Evolutionary conservation across 2,888 invertebrate species (phyloP).

Genomic region (Rhorus exstirpatorius): DNA sequence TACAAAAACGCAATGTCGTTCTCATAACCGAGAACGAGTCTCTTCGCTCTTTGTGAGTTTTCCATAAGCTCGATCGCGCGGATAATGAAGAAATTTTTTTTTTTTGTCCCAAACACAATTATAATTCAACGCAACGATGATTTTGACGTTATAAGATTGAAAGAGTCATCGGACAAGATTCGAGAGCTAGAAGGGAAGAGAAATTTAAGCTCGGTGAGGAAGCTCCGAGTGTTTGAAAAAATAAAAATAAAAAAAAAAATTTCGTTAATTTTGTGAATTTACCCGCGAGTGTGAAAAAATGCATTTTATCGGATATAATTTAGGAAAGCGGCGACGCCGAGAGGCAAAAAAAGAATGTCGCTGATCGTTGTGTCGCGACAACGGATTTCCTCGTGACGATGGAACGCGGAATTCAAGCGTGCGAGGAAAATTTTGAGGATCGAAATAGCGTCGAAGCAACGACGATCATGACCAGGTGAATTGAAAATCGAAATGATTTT

Average conservation of each 20-base stretch:
- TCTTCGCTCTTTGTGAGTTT: slow-evolving; percentile 77
- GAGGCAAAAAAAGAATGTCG: slow-evolving; percentile 13
- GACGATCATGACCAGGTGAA: slow-evolving; percentile 79
- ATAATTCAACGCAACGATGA: slow-evolving; percentile 8
- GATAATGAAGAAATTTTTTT: too few species aligned
- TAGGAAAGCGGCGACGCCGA: background rate
- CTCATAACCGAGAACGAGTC: slow-evolving; percentile 78
- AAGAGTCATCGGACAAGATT: slow-evolving; percentile 57
- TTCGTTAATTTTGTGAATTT: background rate
- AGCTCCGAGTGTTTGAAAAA: background rate
- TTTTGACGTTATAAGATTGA: slow-evolving; percentile 60
- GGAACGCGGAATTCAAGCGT: slow-evolving; percentile 74
- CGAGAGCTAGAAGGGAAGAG: slow-evolving; percentile 55
- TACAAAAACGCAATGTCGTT: slow-evolving; percentile 78
- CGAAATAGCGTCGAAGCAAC: slow-evolving; percentile 71
- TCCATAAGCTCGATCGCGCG: background rate
- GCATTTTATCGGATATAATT: background rate
- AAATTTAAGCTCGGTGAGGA: slow-evolving; percentile 23
- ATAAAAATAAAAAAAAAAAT: background rate
- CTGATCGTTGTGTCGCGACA: slow-evolving; percentile 62
- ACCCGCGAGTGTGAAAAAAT: background rate
- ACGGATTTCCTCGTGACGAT: slow-evolving; percentile 57
- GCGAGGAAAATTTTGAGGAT: slow-evolving; percentile 74
- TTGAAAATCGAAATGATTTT: background rate
- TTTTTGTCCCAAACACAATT: too few species aligned